A percentile compares a stretch with the other conserved stretches of the same genome.
phyloP scores from a whole-genome alignment of 2,797 vertebrate genomes.

The Hypotaenidia okinawae region DNA sequence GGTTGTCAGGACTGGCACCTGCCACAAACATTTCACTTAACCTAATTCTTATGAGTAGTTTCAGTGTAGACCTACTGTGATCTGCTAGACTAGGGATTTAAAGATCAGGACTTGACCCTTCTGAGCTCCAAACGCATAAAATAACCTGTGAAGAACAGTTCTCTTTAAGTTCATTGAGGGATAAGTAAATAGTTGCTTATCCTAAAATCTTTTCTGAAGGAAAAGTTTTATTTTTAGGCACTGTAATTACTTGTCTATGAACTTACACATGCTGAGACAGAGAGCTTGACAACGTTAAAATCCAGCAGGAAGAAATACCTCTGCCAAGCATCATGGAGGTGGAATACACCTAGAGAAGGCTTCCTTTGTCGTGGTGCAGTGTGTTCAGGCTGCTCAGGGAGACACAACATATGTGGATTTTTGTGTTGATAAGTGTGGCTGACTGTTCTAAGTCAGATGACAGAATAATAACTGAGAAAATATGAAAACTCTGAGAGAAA shows the following conservation, averaged over 20 bases:
- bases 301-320: background rate
- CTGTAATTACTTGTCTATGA: background rate
- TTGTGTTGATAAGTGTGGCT: background rate
- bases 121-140: constrained; percentile 7
- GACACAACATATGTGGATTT: background rate
- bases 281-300: constrained; percentile 8
- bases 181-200: constrained; percentile 48
- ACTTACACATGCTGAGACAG: background rate
- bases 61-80: background rate
- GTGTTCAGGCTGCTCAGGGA: background rate
- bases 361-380: background rate
- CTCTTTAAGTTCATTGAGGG: background rate
- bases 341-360: background rate
- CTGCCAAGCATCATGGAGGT: background rate
- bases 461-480: background rate
- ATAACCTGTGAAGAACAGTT: constrained; percentile 41
- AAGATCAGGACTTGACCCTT: constrained; percentile 1
- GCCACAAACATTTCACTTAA: background rate
- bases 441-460: background rate
- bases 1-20: background rate
- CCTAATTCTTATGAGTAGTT: background rate
- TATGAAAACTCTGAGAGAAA: background rate
- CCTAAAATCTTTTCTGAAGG: background rate
- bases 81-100: background rate
- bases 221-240: constrained; percentile 39